Base-by-base conservation (phyloP, 2,888 invertebrate species). In the Clusia tigrina region DNA sequence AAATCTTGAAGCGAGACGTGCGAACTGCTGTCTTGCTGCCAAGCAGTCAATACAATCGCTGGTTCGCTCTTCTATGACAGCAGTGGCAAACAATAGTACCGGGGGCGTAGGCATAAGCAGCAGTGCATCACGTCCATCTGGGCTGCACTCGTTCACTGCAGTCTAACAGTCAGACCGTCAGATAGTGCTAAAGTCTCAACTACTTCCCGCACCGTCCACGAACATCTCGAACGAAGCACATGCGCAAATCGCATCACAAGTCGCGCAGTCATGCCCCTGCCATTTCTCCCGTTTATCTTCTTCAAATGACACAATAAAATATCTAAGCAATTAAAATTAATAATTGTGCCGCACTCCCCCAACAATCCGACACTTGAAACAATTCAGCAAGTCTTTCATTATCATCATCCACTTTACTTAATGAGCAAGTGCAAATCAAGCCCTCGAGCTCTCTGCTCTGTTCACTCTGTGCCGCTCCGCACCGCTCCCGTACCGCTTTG, bases 381-480 rank as follows among this genome's bases (percentile, higher is more conserved):
- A n/a, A 17, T 42, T 3, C 22, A 18, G 20, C 48, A 18, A 2
- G 20, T 15, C 15, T 20, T 20, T 48, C 62, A 66, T 69, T 77
- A 75, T 74, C 71, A 71, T 63, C 69, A 66, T 60, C 70, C 62
- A 60, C 54, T 51, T 48, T 25, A 38, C 63, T 67, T 70, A 73
- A 72, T 73, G 69, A 74, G 67, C 62, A 62, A 62, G 53, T 63
- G 64, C 59, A 66, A 64, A 63, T 62, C 67, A 66, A 61, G 60
- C 66, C 65, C 55, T 53, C 32, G 51, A 55, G 65, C 54, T 46
- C 17, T 57, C 32, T 48, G 24, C 46, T 37, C 42, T 23, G 26
- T 56, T n/a, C 52, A 17, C 2, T 60, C 37, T 12, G n/a, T 32
- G 12, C 20, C 23, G 12, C 17, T 26, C 20, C 17, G 1, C 51